Percentiles rank a stretch among this genome's conserved stretches.
Evolutionary conservation across 2,797 vertebrate genomes (phyloP).

Genomic region (Bovichtus variegatus): DNA sequence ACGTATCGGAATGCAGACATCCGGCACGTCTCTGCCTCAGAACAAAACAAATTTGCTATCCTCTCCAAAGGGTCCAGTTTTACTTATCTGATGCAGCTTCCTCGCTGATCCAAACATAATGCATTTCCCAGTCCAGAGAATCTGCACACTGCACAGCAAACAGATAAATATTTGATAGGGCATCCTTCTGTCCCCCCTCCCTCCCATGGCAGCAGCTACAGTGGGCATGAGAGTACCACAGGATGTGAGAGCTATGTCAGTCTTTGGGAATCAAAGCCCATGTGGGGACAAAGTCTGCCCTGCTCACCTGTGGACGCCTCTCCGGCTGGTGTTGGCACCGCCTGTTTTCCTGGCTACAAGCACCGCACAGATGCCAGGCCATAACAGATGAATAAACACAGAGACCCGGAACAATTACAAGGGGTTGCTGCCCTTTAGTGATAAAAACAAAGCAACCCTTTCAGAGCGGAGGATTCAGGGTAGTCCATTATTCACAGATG

Average conservation of each 20-base stretch:
- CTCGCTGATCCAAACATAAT: constrained; percentile 65
- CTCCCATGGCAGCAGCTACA: constrained; percentile 50
- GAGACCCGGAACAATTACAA: constrained; percentile 74
- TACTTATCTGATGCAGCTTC: constrained; percentile 55
- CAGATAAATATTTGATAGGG: constrained; percentile 82
- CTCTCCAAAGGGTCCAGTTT: constrained; percentile 38
- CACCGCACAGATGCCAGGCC: constrained; percentile 69
- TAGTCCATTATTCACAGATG: constrained; percentile 61
- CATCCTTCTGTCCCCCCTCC: constrained; percentile 57
- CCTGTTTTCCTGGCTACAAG: constrained; percentile 62
- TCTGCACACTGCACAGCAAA: constrained; percentile 67
- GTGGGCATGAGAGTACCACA: constrained; percentile 44
- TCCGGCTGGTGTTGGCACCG: constrained; percentile 67
- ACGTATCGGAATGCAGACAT: neutral
- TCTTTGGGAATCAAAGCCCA: constrained; percentile 72
- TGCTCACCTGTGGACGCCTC: constrained; percentile 70
- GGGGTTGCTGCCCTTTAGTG: constrained; percentile 70
- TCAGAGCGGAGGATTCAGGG: constrained; percentile 48
- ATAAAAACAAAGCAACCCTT: constrained; percentile 68
- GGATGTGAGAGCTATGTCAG: constrained; percentile 53
- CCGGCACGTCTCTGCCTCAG: constrained; percentile 19
- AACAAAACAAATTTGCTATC: constrained; percentile 35
- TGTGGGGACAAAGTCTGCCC: constrained; percentile 52
- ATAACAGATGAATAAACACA: constrained; percentile 84
- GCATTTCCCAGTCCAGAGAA: constrained; percentile 64